Percentiles rank a stretch among this genome's conserved stretches.
phyloP scores from a whole-genome alignment of 2,797 vertebrate genomes.

The Enoplosus armatus region DNA sequence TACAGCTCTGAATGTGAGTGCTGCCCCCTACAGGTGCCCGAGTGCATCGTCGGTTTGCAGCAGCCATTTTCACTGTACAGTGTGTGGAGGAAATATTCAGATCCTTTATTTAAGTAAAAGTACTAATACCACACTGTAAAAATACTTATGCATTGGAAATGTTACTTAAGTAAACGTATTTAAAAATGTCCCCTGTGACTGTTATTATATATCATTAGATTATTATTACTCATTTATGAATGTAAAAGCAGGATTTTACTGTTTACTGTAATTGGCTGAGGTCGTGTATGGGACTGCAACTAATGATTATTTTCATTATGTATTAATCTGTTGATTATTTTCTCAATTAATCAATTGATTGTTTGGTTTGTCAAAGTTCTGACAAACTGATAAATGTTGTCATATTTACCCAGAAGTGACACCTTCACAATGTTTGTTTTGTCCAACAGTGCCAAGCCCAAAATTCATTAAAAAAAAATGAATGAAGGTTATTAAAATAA shows the following conservation, averaged over 20 bases:
- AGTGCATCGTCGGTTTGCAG: not conserved
- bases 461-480: not conserved
- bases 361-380: not conserved
- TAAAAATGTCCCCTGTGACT: not conserved
- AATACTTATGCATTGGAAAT: not conserved
- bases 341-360: not conserved
- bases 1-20: rapidly evolving
- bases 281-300: not conserved
- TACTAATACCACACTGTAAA: not conserved
- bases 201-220: no score
- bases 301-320: not conserved
- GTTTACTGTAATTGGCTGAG: no score
- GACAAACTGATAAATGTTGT: not conserved
- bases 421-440: not conserved
- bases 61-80: no score
- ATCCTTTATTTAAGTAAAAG: not conserved
- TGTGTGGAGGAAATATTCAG: no score
- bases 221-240: no score
- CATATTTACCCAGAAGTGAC: not conserved
- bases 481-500: not conserved
- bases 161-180: not conserved
- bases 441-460: not conserved
- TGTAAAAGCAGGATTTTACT: no score
- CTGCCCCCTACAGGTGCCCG: constrained; percentile 39
- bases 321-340: not conserved